phyloP scores from a whole-genome alignment of 2,888 invertebrate species.

The Chrysotoxum bicinctum region DNA sequence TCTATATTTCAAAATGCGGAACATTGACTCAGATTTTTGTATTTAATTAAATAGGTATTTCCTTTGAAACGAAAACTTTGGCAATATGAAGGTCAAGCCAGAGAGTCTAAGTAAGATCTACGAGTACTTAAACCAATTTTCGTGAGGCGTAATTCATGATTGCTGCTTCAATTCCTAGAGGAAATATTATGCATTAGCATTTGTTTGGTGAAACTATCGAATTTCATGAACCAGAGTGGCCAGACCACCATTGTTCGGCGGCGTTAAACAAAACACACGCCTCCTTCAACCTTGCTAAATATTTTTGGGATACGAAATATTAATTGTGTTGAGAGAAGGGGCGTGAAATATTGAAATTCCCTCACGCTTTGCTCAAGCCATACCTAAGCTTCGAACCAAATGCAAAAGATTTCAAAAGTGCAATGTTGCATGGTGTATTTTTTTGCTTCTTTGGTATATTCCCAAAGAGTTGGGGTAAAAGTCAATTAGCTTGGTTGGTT shows the following conservation, averaged over 20 bases:
- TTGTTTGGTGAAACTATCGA: slow-evolving; percentile 41
- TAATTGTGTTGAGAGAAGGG: slow-evolving; percentile 40
- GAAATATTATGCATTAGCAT: slow-evolving; percentile 38
- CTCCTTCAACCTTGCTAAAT: slow-evolving; percentile 60
- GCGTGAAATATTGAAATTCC: slow-evolving; percentile 62
- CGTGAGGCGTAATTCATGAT: slow-evolving; percentile 10
- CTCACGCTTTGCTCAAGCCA: slow-evolving; percentile 30
- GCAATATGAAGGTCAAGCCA: slow-evolving; percentile 15
- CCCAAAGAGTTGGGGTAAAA: slow-evolving; percentile 64
- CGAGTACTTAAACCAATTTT: background rate
- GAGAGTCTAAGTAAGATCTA: background rate
- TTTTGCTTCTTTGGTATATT: slow-evolving; percentile 27
- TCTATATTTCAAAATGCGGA: slow-evolving; percentile 36
- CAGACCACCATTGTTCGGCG: background rate
- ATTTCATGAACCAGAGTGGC: slow-evolving; percentile 29
- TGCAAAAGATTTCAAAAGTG: slow-evolving; percentile 60
- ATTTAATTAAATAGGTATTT: slow-evolving; percentile 19
- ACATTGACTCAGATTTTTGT: slow-evolving; percentile 39
- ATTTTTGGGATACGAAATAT: slow-evolving; percentile 40
- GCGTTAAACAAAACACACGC: slow-evolving; percentile 21
- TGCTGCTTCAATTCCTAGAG: background rate
- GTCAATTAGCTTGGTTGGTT: slow-evolving; percentile 64
- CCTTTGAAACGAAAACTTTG: slow-evolving; percentile 13
- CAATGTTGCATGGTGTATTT: slow-evolving; percentile 66
- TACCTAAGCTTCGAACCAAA: background rate